These are phyloP conservation scores for Oophaga pumilio DNA, from an alignment of 2,113 vertebrate genomes.

Conservation along the genomic window DNA sequence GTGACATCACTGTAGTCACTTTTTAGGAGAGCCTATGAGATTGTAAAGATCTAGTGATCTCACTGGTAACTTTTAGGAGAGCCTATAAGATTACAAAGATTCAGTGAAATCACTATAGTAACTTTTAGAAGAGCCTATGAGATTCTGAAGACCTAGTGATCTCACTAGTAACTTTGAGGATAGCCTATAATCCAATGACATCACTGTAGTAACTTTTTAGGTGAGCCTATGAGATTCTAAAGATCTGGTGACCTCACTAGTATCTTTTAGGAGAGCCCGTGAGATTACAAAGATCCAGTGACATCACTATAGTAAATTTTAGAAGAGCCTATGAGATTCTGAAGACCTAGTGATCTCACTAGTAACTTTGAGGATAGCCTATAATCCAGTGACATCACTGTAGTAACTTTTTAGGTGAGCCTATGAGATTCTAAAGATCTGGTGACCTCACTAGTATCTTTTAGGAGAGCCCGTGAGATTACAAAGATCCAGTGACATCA, in stretches of 20 bases:
- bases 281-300: neutral
- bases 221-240: neutral
- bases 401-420: neutral
- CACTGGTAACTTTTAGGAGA: too few relatives aligned
- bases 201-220: neutral
- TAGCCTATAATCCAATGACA: neutral
- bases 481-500: neutral
- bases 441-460: neutral
- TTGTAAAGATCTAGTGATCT: too few relatives aligned
- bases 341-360: too few relatives aligned
- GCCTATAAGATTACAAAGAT: neutral
- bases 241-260: neutral
- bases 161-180: neutral
- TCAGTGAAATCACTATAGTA: neutral
- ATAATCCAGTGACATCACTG: neutral
- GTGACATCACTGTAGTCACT: neutral
- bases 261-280: neutral
- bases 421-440: neutral
- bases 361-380: too few relatives aligned
- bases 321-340: too few relatives aligned
- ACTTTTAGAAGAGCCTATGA: too few relatives aligned
- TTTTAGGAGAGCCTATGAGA: too few relatives aligned
- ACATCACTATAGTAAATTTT: neutral
- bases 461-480: neutral
- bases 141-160: neutral